Base-by-base conservation (phyloP, 2,797 vertebrate species). In the Alectoris magna region DNA sequence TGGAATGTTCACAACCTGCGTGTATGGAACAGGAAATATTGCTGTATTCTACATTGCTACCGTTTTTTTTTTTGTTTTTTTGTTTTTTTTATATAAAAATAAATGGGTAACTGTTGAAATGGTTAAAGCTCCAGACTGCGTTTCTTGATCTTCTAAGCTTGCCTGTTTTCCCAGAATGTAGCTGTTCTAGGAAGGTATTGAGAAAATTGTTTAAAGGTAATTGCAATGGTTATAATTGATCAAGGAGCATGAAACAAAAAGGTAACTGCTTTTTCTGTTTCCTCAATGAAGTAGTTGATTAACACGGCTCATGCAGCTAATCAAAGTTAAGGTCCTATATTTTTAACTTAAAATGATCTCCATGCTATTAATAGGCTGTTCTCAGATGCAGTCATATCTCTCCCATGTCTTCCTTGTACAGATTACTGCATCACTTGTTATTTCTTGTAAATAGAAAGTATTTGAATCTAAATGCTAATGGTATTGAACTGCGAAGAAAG, bases 41-140 rank as follows among this genome's bases (percentile, higher is more conserved):
- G 96, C 95, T 97, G 97, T 98, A 98, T 97, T 98, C 97, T 98
- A 98, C 97, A 96, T 97, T 97, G 98, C 98, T 98, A 97, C 97
- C 80, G 8, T 97, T 98, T 97, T 12, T 98, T 98, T 98, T 98
- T 97, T 12, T 98, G 98, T 98, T 98, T 34, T 34, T 34, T 34
- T 34, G 34, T 34, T 34, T 34, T 98, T 91, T 98, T 98, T 98
- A 98, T 96, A 98, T 98, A 97, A 97, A 98, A 98, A 98, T 98
- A 98, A 98, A 98, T 96, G 97, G 96, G 43, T 97, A 98, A 98
- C 90, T 94, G 97, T 97, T 94, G 91, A 97, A 96, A 95, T 73
- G 72, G 88, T 91, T 95, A 84, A 91, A 92, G 93, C 60, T 90
- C 14, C 46, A 92, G 76, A 66, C 96, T 1, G 13, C 62, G 41